These are phyloP conservation scores for Forbesichthys agassizii DNA, from an alignment of 2,113 vertebrate genomes.

Conservation along the genomic window DNA sequence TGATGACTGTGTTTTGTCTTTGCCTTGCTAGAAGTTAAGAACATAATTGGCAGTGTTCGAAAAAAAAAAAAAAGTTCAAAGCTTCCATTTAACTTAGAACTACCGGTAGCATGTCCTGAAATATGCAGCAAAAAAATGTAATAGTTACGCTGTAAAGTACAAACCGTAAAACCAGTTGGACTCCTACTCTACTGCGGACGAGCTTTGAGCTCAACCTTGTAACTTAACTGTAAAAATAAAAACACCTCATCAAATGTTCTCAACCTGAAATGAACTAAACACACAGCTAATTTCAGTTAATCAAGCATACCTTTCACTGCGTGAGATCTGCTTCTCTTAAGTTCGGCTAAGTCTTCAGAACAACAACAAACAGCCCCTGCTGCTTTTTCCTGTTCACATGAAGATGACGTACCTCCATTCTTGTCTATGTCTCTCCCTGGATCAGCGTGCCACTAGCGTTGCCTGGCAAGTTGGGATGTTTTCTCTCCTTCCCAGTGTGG, in stretches of 20 bases:
- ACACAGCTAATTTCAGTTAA: neutral
- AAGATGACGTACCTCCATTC: slow-evolving; percentile 62
- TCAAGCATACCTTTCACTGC: neutral
- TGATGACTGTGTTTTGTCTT: slow-evolving; percentile 40
- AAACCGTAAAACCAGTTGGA: neutral
- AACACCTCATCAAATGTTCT: too few relatives aligned
- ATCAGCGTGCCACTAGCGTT: slow-evolving; percentile 29
- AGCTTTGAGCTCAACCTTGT: too few relatives aligned
- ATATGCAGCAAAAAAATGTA: neutral
- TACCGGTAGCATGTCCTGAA: neutral
- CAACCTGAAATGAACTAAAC: slow-evolving; percentile 3
- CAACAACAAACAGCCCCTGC: slow-evolving; percentile 35
- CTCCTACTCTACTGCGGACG: neutral
- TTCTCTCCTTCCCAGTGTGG: slow-evolving; percentile 33
- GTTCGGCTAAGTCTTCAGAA: slow-evolving; percentile 13
- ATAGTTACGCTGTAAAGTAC: neutral
- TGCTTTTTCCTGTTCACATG: slow-evolving; percentile 17
- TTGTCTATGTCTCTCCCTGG: slow-evolving; percentile 22
- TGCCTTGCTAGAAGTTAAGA: slow-evolving; percentile 16
- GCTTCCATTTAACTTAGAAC: slow-evolving; percentile 16
- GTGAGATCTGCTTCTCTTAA: neutral
- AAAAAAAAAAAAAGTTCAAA: slow-evolving; percentile 19
- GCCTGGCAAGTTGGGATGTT: slow-evolving; percentile 34
- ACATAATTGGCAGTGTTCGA: neutral
- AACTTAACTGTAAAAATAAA: too few relatives aligned